These are phyloP conservation scores for Clanis bilineata DNA, from an alignment of 2,888 invertebrate species.

Conservation along the genomic window DNA sequence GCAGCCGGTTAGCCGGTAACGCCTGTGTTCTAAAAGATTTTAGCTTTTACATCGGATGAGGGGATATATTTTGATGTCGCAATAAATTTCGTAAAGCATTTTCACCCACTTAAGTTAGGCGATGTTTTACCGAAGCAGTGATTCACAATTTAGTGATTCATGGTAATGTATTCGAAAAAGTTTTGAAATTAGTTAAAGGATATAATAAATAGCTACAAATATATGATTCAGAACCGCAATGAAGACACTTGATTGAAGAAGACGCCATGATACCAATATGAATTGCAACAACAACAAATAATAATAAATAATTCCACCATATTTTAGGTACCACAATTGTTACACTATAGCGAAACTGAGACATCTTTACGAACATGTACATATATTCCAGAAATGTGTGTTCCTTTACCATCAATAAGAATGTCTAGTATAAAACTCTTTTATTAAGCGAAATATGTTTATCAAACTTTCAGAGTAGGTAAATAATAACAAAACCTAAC, in stretches of 20 bases:
- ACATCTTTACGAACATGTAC: too few relatives aligned
- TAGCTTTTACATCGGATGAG: slow-evolving; percentile 41
- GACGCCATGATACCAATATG: too few relatives aligned
- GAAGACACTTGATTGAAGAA: neutral
- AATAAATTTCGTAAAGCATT: slow-evolving; percentile 29
- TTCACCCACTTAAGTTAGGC: slow-evolving; percentile 9
- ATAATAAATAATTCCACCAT: neutral
- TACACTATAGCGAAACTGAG: too few relatives aligned
- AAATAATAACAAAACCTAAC: too few relatives aligned
- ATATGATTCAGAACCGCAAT: neutral
- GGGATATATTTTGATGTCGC: slow-evolving; percentile 34
- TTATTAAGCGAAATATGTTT: too few relatives aligned
- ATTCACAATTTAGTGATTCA: neutral
- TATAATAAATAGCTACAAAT: neutral
- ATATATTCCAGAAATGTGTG: too few relatives aligned
- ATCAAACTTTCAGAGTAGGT: too few relatives aligned
- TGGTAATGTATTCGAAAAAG: neutral
- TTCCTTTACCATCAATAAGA: too few relatives aligned
- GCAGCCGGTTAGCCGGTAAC: slow-evolving; percentile 77
- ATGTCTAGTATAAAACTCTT: too few relatives aligned
- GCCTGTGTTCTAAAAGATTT: slow-evolving; percentile 75
- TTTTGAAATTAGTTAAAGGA: too few relatives aligned
- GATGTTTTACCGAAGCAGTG: neutral
- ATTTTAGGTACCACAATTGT: too few relatives aligned
- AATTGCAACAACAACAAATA: too few relatives aligned